phyloP scores from a whole-genome alignment of 2,113 vertebrate species.

The Pteropus alecto region DNA sequence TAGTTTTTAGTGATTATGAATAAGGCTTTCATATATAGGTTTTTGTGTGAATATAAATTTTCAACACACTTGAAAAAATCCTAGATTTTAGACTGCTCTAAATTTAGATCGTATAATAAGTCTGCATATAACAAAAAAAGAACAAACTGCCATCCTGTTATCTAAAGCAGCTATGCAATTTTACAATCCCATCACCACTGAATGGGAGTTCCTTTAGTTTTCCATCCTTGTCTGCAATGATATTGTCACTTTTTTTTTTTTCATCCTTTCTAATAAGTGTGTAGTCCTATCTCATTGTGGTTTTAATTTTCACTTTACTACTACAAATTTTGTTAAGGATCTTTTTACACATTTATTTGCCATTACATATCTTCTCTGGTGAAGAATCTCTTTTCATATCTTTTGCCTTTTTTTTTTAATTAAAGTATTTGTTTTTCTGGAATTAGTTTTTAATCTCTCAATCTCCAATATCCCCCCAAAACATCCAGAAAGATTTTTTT shows the following conservation, averaged over 20 bases:
- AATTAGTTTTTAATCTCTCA: neutral
- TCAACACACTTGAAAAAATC: neutral
- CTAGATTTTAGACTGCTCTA: neutral
- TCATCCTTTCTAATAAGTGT: neutral
- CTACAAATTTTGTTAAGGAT: neutral
- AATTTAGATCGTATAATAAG: neutral
- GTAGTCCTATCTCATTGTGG: neutral
- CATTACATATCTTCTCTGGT: neutral
- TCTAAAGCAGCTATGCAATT: neutral
- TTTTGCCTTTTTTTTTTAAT: neutral
- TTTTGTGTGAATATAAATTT: neutral
- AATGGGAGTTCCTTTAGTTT: neutral
- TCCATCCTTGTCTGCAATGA: neutral
- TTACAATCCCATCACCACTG: neutral
- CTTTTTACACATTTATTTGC: neutral
- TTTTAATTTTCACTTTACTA: neutral
- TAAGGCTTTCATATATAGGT: neutral
- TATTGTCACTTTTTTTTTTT: neutral
- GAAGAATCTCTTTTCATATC: neutral
- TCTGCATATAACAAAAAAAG: neutral
- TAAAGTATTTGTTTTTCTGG: neutral
- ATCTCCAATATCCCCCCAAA: neutral
- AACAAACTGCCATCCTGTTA: neutral
- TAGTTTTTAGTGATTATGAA: neutral
- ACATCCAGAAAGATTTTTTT: neutral